A percentile compares a stretch with the other conserved stretches of the same genome.
Conservation (phyloP, 2,113 vertebrate species). For the Sinocyclocheilus anshuiensis region DNA sequence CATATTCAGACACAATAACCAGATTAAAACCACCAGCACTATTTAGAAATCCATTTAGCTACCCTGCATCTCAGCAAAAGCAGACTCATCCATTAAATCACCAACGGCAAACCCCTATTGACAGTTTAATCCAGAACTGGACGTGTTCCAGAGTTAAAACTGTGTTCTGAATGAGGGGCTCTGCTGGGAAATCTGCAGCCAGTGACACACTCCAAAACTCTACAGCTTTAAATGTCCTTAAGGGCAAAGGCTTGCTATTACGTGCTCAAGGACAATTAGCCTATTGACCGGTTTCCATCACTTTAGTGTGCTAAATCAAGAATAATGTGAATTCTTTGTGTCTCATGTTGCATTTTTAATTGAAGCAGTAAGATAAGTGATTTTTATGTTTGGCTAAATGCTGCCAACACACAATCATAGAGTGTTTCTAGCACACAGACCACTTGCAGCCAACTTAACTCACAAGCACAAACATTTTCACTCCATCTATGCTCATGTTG, state of each 20-base stretch:
- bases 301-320: not conserved
- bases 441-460: not conserved
- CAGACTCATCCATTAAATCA: slow-evolving; percentile 59
- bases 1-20: not conserved
- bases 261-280: slow-evolving; percentile 1
- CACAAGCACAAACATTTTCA: not conserved
- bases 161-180: slow-evolving; percentile 47
- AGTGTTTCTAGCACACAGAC: not conserved
- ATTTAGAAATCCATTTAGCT: not conserved
- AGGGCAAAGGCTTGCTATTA: not conserved
- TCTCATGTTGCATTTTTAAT: not conserved
- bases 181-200: slow-evolving; percentile 56
- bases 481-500: slow-evolving; percentile 39
- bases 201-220: slow-evolving; percentile 39
- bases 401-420: not conserved
- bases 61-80: slow-evolving; percentile 4
- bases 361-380: not conserved
- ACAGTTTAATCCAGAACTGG: slow-evolving; percentile 69
- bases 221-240: slow-evolving; percentile 38
- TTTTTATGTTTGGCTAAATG: not conserved
- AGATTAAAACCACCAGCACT: not conserved
- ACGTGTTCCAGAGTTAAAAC: slow-evolving; percentile 65
- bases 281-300: slow-evolving; percentile 5
- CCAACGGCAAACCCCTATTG: slow-evolving; percentile 61
- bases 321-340: not conserved